These are phyloP conservation scores for Callipepla squamata DNA, from an alignment of 2,113 vertebrate genomes.

Conservation along the genomic window DNA sequence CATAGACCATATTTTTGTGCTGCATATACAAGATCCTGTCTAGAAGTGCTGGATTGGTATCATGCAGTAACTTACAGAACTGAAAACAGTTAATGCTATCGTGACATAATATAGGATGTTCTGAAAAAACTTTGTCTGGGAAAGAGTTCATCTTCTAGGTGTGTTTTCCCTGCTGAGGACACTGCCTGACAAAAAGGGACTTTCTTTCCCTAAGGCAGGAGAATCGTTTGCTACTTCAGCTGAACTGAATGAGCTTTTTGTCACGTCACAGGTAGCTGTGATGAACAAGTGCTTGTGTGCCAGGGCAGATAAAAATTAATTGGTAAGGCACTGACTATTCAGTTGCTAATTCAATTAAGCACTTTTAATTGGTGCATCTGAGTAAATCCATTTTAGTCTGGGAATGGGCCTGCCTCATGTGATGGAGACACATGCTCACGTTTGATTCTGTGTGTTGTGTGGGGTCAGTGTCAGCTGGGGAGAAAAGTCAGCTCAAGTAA, in stretches of 20 bases:
- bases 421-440: accelerated
- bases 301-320: background rate
- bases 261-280: background rate
- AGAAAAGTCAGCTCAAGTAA: background rate
- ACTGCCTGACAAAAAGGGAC: background rate
- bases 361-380: background rate
- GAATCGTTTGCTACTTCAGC: background rate
- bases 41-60: background rate
- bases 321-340: background rate
- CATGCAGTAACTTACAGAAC: background rate
- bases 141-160: background rate
- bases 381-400: background rate
- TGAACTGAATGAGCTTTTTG: background rate
- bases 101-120: background rate
- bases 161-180: background rate
- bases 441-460: background rate
- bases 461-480: background rate
- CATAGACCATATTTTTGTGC: background rate
- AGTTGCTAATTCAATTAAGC: background rate
- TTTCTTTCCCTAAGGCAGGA: background rate
- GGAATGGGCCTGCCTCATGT: background rate
- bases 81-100: background rate
- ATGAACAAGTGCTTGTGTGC: background rate
- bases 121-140: background rate
- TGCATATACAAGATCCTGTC: background rate